phyloP scores from a whole-genome alignment of 2,113 vertebrate genomes.

The Jacana jacana region DNA sequence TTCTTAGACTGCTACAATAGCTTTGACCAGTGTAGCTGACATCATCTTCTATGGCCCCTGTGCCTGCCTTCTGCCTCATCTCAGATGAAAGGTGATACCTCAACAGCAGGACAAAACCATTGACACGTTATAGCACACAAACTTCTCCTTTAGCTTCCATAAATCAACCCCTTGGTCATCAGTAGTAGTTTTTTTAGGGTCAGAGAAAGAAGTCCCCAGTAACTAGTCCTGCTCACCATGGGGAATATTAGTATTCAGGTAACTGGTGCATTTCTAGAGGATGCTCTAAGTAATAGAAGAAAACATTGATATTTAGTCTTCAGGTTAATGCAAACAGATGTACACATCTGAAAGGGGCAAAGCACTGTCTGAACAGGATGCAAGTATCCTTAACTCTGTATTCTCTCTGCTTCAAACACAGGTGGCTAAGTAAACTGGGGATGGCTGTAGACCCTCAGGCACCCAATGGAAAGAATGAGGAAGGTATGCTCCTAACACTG shows the following conservation, averaged over 20 bases:
- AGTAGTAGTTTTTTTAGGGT: neutral
- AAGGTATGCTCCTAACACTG: conserved; percentile 64
- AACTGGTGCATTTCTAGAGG: neutral
- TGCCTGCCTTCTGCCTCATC: neutral
- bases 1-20: neutral
- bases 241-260: neutral
- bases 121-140: neutral
- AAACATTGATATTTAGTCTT: neutral
- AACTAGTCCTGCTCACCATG: neutral
- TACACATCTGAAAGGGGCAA: neutral
- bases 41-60: neutral
- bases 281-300: neutral
- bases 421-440: conserved; percentile 95
- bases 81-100: neutral
- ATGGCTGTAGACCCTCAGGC: conserved; percentile 83
- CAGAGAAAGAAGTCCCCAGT: neutral
- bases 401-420: conserved; percentile 64
- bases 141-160: neutral
- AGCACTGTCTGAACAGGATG: neutral
- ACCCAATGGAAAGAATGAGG: conserved; percentile 69
- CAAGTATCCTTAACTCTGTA: neutral
- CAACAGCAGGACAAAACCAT: neutral
- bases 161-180: neutral
- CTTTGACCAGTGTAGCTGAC: neutral
- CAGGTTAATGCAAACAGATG: neutral